Conservation (phyloP, 2,113 vertebrate genomes). For the Crotalus tigris region DNA sequence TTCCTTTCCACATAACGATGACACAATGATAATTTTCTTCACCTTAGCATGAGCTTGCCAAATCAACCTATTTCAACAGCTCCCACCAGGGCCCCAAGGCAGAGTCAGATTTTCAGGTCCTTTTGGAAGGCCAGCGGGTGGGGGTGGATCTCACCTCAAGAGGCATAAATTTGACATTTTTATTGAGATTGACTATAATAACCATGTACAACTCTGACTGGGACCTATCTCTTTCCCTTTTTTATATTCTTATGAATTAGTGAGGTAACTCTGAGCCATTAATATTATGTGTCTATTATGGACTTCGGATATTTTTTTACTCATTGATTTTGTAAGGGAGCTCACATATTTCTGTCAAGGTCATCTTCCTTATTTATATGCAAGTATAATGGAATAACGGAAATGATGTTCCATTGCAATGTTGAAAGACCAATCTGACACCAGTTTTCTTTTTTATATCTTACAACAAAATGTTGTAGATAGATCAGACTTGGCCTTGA, state of each 20-base stretch:
- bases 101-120: not conserved
- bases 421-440: not conserved
- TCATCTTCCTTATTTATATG: not conserved
- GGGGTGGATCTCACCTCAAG: not conserved
- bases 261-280: not conserved
- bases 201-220: not conserved
- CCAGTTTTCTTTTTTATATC: not conserved
- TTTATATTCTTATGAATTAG: not conserved
- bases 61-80: not conserved
- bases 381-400: not conserved
- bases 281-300: not conserved
- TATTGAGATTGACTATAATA: not conserved
- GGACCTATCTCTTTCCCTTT: not conserved
- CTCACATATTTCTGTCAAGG: not conserved
- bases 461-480: not conserved
- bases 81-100: too few species aligned
- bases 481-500: not conserved
- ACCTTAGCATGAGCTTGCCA: not conserved
- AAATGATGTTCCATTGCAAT: not conserved
- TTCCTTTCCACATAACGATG: not conserved
- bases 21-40: not conserved
- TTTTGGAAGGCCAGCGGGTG: not conserved
- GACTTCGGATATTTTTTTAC: not conserved
- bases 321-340: not conserved
- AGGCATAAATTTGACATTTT: not conserved